Evolutionary conservation across 2,797 vertebrate genomes (phyloP).

Genomic region (Botia almorhae): DNA sequence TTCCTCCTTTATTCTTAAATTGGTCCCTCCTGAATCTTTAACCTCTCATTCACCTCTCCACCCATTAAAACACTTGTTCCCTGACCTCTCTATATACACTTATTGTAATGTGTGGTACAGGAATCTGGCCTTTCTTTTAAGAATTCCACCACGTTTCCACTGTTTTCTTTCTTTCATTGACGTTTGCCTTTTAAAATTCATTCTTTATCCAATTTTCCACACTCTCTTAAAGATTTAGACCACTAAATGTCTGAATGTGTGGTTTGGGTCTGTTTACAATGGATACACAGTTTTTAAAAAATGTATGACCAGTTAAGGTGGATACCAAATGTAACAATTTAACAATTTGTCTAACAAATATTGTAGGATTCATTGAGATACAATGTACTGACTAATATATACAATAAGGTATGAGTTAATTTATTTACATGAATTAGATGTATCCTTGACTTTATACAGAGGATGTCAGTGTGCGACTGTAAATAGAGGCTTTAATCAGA

Average conservation of each 20-base stretch:
- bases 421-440: not conserved
- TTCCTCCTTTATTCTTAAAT: not conserved
- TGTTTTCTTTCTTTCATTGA: too few species aligned
- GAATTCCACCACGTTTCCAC: conserved; percentile 31
- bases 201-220: too few species aligned
- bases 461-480: not conserved
- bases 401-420: not conserved
- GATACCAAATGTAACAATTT: not conserved
- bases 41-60: conserved; percentile 46
- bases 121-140: conserved; percentile 28
- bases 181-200: too few species aligned
- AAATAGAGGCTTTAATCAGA: not conserved
- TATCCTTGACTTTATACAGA: not conserved
- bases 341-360: not conserved
- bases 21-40: not conserved
- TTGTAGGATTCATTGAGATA: not conserved
- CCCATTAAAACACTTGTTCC: conserved; percentile 34
- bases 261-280: not conserved
- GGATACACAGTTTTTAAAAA: too few species aligned
- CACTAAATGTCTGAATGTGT: not conserved
- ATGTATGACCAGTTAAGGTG: too few species aligned
- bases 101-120: conserved; percentile 48
- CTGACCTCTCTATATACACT: conserved; percentile 23
- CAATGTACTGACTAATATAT: not conserved
- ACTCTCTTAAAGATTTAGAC: not conserved